A percentile compares a stretch with the other conserved stretches of the same genome.
These are phyloP conservation scores for Aphodius sticticus DNA, from an alignment of 2,888 invertebrate species.

Conservation along the genomic window DNA sequence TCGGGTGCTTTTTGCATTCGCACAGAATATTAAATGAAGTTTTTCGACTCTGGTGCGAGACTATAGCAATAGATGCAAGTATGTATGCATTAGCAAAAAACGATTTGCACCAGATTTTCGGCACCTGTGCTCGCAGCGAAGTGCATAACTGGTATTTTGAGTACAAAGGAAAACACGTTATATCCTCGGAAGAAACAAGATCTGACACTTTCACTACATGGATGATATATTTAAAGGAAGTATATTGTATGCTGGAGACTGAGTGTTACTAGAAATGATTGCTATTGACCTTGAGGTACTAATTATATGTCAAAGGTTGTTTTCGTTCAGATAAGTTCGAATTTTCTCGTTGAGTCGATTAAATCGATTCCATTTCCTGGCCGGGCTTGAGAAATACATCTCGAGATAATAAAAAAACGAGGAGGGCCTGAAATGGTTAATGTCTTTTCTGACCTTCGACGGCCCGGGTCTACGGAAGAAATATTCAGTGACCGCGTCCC, in stretches of 20 bases:
- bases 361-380: conserved; percentile 9
- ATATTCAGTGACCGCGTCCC: neutral
- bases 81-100: neutral
- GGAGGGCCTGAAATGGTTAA: conserved; percentile 12
- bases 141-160: conserved; percentile 21
- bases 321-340: conserved; percentile 18
- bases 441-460: conserved; percentile 18
- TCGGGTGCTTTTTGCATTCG: conserved; percentile 8
- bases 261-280: neutral
- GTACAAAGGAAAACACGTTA: conserved; percentile 11
- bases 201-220: conserved; percentile 10
- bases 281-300: neutral
- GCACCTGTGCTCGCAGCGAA: conserved; percentile 16
- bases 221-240: conserved; percentile 15
- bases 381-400: neutral
- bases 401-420: neutral
- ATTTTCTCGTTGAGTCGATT: conserved; percentile 16
- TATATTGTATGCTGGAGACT: neutral
- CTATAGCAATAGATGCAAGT: neutral
- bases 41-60: neutral
- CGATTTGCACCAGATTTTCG: conserved; percentile 9
- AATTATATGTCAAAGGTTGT: conserved; percentile 4
- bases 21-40: neutral
- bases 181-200: conserved; percentile 20
- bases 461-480: conserved; percentile 13